phyloP scores from a whole-genome alignment of 1,140 invertebrate species.

The Sitophilus oryzae region DNA sequence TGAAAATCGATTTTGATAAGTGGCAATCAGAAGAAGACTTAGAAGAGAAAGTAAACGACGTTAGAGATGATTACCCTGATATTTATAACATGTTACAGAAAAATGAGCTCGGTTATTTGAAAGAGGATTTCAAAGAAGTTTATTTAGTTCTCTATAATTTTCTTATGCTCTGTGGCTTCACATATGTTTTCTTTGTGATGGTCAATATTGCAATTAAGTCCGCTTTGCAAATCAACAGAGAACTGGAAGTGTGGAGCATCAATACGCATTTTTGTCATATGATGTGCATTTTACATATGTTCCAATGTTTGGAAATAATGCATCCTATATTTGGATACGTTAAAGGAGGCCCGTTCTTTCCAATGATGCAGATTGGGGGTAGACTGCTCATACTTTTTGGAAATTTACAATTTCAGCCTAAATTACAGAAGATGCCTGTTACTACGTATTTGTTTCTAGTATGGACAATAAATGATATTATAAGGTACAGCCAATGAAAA shows the following conservation, averaged over 20 bases:
- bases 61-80: slow-evolving; percentile 69
- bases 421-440: slow-evolving; percentile 80
- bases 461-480: slow-evolving; percentile 75
- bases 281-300: slow-evolving; percentile 74
- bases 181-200: slow-evolving; percentile 72
- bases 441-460: slow-evolving; percentile 81
- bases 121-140: slow-evolving; percentile 74
- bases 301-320: slow-evolving; percentile 83
- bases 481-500: slow-evolving; percentile 53
- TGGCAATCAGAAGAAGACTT: slow-evolving; percentile 69
- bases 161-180: slow-evolving; percentile 83
- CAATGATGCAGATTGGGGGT: slow-evolving; percentile 68
- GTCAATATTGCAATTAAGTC: slow-evolving; percentile 66
- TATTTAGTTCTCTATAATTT: slow-evolving; percentile 89
- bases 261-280: slow-evolving; percentile 61
- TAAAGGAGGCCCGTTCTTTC: slow-evolving; percentile 59
- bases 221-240: slow-evolving; percentile 41
- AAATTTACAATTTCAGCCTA: slow-evolving; percentile 76
- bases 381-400: slow-evolving; percentile 74
- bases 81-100: slow-evolving; percentile 70
- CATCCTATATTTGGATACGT: slow-evolving; percentile 87
- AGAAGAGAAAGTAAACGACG: slow-evolving; percentile 58
- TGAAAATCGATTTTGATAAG: slow-evolving; percentile 86
- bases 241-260: background rate
- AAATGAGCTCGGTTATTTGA: slow-evolving; percentile 73